A percentile compares a stretch with the other conserved stretches of the same genome.
These are phyloP conservation scores for Octomys mimax DNA, from an alignment of 2,797 vertebrate genomes.

Conservation along the genomic window DNA sequence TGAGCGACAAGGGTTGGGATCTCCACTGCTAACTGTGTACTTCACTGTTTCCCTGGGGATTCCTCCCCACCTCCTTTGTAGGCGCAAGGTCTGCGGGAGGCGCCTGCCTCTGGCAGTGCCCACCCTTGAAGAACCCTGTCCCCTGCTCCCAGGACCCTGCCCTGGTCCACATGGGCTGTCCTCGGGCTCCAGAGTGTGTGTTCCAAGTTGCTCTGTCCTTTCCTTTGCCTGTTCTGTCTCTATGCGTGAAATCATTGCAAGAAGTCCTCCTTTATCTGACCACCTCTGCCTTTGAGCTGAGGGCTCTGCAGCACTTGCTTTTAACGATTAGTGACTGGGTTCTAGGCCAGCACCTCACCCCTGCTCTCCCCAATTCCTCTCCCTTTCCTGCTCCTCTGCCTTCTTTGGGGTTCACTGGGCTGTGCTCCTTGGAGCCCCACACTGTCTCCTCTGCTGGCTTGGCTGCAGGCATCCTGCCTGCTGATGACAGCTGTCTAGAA, in stretches of 20 bases:
- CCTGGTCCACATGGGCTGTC: not conserved
- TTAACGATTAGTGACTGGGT: rapidly evolving
- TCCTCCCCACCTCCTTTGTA: rapidly evolving
- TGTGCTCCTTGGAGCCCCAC: not conserved
- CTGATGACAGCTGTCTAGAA: rapidly evolving
- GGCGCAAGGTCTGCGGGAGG: not conserved
- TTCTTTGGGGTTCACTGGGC: not conserved
- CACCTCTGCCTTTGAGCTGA: not conserved
- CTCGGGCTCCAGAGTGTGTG: rapidly evolving
- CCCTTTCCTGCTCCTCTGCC: not conserved
- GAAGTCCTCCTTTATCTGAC: not conserved
- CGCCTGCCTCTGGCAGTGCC: not conserved
- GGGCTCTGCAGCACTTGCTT: not conserved
- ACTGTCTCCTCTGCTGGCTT: not conserved
- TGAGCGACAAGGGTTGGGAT: not conserved
- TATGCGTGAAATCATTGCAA: not conserved
- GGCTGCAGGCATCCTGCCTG: rapidly evolving
- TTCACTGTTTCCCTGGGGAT: too few relatives aligned
- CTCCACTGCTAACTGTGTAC: rapidly evolving
- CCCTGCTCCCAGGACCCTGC: not conserved
- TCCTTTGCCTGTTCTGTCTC: not conserved
- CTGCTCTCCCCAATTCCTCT: too few relatives aligned
- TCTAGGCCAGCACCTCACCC: rapidly evolving
- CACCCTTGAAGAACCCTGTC: too few relatives aligned
- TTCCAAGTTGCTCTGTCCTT: rapidly evolving